phyloP scores from a whole-genome alignment of 1,140 invertebrate genomes.

The Oscheius sp. region DNA sequence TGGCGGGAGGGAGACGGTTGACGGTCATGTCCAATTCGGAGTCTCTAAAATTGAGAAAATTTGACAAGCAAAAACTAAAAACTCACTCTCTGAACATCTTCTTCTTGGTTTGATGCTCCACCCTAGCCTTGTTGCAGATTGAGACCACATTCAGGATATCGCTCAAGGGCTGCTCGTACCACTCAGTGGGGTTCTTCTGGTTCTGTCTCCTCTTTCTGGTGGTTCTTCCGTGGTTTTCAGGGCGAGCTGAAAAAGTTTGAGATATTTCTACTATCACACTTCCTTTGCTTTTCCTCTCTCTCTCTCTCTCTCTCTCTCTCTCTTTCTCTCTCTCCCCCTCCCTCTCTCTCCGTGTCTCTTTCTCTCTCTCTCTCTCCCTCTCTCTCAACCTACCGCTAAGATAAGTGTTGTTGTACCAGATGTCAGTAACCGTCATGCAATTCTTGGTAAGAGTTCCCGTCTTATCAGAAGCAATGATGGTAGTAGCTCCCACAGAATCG shows the following conservation, averaged over 20 bases:
- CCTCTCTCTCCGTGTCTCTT: too few species aligned
- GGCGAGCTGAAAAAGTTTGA: conserved; percentile 40
- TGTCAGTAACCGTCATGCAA: conserved; percentile 84
- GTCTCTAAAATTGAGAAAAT: conserved; percentile 13
- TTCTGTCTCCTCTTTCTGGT: conserved; percentile 41
- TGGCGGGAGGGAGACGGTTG: conserved; percentile 9
- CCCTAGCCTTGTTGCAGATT: conserved; percentile 46
- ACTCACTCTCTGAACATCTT: conserved; percentile 9
- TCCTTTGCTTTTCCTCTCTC: neutral
- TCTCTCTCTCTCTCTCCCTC: too few species aligned
- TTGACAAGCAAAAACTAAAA: neutral
- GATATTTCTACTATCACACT: neutral
- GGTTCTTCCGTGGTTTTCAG: conserved; percentile 39
- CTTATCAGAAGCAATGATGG: conserved; percentile 86
- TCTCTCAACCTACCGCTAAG: conserved; percentile 42
- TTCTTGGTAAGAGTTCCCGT: conserved; percentile 98
- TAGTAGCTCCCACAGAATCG: conserved; percentile 62
- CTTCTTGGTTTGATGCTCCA: conserved; percentile 37
- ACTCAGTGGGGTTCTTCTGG: conserved; percentile 25
- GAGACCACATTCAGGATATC: conserved; percentile 46
- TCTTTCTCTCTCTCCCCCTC: too few species aligned
- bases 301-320: too few species aligned
- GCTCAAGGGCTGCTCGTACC: conserved; percentile 41
- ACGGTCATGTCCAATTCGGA: conserved; percentile 15
- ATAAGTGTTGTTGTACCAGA: conserved; percentile 53